Evolutionary conservation across 2,888 invertebrate species (phyloP), one percentile per base, ranked within the genome.

Genomic region (Cataglyphis altisquamis): DNA sequence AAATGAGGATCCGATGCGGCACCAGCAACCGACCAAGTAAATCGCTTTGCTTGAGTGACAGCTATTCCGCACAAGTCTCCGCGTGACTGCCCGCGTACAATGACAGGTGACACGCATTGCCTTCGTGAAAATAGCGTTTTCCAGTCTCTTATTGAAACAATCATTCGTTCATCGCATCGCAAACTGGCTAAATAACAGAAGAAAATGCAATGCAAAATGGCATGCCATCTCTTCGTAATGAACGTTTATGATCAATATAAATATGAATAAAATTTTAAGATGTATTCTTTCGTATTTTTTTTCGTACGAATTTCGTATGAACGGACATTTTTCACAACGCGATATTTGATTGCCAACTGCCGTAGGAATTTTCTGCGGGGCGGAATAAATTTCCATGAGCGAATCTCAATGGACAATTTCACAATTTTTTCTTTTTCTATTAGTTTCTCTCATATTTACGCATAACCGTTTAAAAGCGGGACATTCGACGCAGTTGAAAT

Each of bases 61-160:
- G 62, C 60, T 66, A 72, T 70, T 75, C 10, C 63, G 78, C 66
- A 78, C 82, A 83, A 80, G 67, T 88, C 75, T 75, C 68, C 60
- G 74, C 68, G 83, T 80, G 86, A 86, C 89, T 84, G 88, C 55
- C 80, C 81, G 70, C 62, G n/a, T 83, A 81, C 84, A 87, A 90
- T 90, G 87, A 87, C 90, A 87, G 88, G 78, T 86, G 87, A 87
- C 90, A 86, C 83, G 86, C 88, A 84, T 86, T 81, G 73, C 74
- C 63, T 64, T 63, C 45, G 64, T 55, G 72, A 62, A 78, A 78
- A 84, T 70, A 72, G 52, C 74, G 82, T 55, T 68, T 21, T 48
- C 48, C 32, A 67, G 67, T 57, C 75, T 48, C 60, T 45, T 41
- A 64, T 32, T 80, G 78, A 81, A 82, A 87, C 82, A 87, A 82